These are phyloP conservation scores for Ectemnius cavifrons DNA, from an alignment of 2,888 invertebrate genomes.

Conservation along the genomic window DNA sequence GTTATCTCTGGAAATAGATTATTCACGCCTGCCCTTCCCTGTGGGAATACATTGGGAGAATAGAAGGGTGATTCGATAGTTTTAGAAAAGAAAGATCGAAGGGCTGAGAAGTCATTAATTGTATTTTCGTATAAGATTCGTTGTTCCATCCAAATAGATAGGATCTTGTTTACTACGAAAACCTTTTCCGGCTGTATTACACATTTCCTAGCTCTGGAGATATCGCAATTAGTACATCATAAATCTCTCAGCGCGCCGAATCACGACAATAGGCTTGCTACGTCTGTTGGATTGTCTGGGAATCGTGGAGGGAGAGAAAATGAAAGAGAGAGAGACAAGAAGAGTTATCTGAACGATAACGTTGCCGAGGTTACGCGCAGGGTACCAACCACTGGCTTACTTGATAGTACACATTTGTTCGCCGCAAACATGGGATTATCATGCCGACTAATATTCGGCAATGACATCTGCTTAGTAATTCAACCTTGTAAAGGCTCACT, in stretches of 20 bases:
- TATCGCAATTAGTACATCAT: conserved; percentile 33
- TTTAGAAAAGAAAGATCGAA: background rate
- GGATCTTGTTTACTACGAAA: background rate
- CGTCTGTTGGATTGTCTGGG: too few species aligned
- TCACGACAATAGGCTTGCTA: background rate
- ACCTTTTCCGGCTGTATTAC: conserved; percentile 3
- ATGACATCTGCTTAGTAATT: background rate
- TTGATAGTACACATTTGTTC: background rate
- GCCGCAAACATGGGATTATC: background rate
- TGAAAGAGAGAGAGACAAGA: too few species aligned
- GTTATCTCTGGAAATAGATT: background rate
- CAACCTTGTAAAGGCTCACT: background rate
- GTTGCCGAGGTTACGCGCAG: conserved; percentile 8
- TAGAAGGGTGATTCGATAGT: background rate
- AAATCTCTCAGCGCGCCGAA: conserved; percentile 8
- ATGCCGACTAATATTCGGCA: background rate
- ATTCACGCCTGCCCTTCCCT: background rate
- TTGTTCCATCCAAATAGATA: background rate
- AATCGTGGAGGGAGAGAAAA: too few species aligned
- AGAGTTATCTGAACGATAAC: conserved; percentile 23
- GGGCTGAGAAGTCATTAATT: background rate
- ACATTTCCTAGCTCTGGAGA: background rate
- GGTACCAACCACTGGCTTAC: background rate
- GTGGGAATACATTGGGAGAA: background rate
- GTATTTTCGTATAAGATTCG: too few species aligned